phyloP scores from a whole-genome alignment of 37 sponge, comb jelly and placozoan genomes.

The Eunapius fragilis region DNA sequence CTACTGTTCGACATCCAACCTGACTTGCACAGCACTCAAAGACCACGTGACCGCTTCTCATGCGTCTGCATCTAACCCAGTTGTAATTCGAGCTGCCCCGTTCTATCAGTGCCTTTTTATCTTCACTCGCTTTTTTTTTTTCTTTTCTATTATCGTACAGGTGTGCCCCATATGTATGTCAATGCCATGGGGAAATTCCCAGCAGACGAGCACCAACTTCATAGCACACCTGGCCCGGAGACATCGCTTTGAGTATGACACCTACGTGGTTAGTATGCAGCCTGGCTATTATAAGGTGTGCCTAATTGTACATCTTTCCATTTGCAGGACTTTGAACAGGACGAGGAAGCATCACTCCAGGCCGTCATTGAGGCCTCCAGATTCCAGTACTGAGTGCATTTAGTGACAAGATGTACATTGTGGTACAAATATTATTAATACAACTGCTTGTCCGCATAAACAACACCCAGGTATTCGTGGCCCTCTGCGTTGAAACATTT shows the following conservation, averaged over 20 bases:
- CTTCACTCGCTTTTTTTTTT: background rate
- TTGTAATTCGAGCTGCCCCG: slow-evolving; percentile 7
- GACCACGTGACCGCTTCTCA: slow-evolving; percentile 53
- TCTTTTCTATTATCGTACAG: slow-evolving; percentile 20
- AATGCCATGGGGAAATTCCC: slow-evolving; percentile 85
- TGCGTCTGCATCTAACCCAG: slow-evolving; percentile 5
- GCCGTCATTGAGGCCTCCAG: slow-evolving; percentile 54
- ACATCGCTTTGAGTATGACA: slow-evolving; percentile 85
- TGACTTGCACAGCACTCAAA: slow-evolving; percentile 42
- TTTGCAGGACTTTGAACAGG: slow-evolving; percentile 66
- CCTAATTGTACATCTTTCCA: background rate
- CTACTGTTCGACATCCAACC: slow-evolving; percentile 51
- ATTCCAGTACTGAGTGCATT: background rate
- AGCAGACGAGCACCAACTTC: slow-evolving; percentile 68
- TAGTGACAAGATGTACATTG: background rate
- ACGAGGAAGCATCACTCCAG: slow-evolving; percentile 64
- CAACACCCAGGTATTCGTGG: slow-evolving; percentile 14
- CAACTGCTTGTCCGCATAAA: background rate
- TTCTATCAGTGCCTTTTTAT: background rate
- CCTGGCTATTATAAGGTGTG: background rate
- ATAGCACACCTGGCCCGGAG: slow-evolving; percentile 63
- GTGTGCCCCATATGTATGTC: slow-evolving; percentile 83
- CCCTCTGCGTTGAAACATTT: slow-evolving; percentile 15
- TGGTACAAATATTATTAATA: background rate
- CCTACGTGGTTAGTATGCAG: slow-evolving; percentile 69